phyloP scores from a whole-genome alignment of 2,797 vertebrate genomes.

The Scleropages formosus region DNA sequence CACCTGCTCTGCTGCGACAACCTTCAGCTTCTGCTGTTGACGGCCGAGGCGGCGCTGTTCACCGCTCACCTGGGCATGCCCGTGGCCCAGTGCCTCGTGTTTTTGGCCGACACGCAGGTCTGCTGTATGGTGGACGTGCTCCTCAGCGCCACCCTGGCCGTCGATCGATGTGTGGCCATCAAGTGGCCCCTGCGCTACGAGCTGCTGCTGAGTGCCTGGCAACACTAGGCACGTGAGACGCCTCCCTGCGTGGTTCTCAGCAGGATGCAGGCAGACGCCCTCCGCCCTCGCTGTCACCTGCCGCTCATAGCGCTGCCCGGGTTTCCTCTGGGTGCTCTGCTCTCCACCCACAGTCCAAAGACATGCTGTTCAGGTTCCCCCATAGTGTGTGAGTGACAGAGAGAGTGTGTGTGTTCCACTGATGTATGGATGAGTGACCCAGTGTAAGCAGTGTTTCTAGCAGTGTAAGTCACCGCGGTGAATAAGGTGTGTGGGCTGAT shows the following conservation, averaged over 20 bases:
- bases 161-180: slow-evolving; percentile 45
- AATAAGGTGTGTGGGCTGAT: too few species aligned
- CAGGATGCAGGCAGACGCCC: slow-evolving; percentile 24
- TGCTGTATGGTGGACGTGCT: slow-evolving; percentile 47
- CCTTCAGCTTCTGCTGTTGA: slow-evolving; percentile 45
- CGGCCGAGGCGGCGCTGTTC: slow-evolving; percentile 30
- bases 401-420: too few species aligned
- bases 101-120: slow-evolving; percentile 33
- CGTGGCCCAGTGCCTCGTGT: slow-evolving; percentile 41
- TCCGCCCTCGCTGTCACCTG: slow-evolving; percentile 35
- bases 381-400: too few species aligned
- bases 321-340: too few species aligned
- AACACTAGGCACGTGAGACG: slow-evolving; percentile 25
- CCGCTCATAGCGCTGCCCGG: slow-evolving; percentile 32
- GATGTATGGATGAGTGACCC: too few species aligned
- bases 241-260: slow-evolving; percentile 32
- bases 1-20: slow-evolving; percentile 48
- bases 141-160: slow-evolving; percentile 42
- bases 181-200: slow-evolving; percentile 49
- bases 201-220: slow-evolving; percentile 30
- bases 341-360: too few species aligned
- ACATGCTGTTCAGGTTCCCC: too few species aligned
- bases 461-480: too few species aligned
- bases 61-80: slow-evolving; percentile 29
- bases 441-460: too few species aligned